Evolutionary conservation across 1,140 invertebrate genomes (phyloP), one percentile per base, ranked within the genome.

Genomic region (Drosophila serrata): DNA sequence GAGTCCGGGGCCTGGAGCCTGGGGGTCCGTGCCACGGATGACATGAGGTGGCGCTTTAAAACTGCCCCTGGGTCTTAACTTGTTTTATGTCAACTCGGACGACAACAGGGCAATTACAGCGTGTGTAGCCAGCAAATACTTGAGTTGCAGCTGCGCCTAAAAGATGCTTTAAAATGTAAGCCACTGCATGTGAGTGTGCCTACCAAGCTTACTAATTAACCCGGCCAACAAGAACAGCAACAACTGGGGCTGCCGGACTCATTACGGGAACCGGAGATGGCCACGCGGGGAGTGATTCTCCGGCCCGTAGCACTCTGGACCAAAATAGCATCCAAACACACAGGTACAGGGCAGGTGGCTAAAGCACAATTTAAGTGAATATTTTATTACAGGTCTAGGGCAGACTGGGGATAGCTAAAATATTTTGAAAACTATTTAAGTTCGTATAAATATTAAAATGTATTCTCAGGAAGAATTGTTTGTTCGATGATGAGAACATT

Each of bases 11-110:
- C 17, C 29, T 17, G 31, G 31, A 11, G 57, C 17, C 39, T n/a
- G 27, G 17, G 17, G 17, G 11, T 60, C 35, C 19, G 31, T 67
- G 64, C 11, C 65, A 59, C 35, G 48, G 48, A 22, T 57, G 40
- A 45, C 82, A 78, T 64, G 63, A 76, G 69, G 65, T 61, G 65
- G 57, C 60, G 84, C 84, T 88, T 88, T 87, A 88, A 88, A 87
- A 80, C 64, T 77, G 84, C 84, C 84, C 73, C 63, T 60, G 76
- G 84, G 76, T 69, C 84, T 80, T 75, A 74, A 70, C 84, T 77
- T 87, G 82, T 87, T 84, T 77, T 77, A 70, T 87, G 80, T 84
- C 84, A 88, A 88, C 84, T 84, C 75, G 84, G 82, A 79, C 79
- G 61, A 57, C 80, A 75, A 77, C 76, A 74, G 69, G 67, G 72